phyloP scores from a whole-genome alignment of 2,113 vertebrate species.

The Hepsetus odoe region DNA sequence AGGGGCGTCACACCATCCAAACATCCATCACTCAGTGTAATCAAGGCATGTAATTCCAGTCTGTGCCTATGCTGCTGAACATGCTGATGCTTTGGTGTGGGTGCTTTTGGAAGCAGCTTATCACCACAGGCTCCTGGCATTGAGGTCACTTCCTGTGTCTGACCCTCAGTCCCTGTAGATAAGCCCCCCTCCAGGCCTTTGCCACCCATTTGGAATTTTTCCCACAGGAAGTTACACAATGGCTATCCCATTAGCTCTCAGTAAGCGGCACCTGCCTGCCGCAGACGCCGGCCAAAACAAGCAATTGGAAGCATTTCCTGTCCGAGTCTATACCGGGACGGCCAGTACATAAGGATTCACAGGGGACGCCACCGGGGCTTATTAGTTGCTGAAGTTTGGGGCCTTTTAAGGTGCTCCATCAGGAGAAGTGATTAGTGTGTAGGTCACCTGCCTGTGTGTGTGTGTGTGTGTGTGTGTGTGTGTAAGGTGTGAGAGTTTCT shows the following conservation, averaged over 20 bases:
- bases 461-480: conserved; percentile 29
- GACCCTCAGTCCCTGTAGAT: conserved; percentile 60
- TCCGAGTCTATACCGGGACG: conserved; percentile 38
- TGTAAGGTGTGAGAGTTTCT: conserved; percentile 33
- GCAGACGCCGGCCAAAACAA: conserved; percentile 46
- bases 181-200: conserved; percentile 57
- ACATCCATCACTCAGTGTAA: too few relatives aligned
- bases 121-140: conserved; percentile 47
- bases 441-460: conserved; percentile 48
- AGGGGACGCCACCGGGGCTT: conserved; percentile 21
- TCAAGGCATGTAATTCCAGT: too few relatives aligned
- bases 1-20: too few relatives aligned
- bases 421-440: conserved; percentile 50
- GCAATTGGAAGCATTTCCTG: conserved; percentile 56
- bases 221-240: conserved; percentile 73
- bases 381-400: conserved; percentile 30
- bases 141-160: conserved; percentile 75
- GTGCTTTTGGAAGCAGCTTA: conserved; percentile 56
- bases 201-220: conserved; percentile 56
- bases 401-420: conserved; percentile 42
- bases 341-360: conserved; percentile 41
- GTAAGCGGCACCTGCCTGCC: conserved; percentile 47
- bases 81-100: conserved; percentile 23
- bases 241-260: conserved; percentile 61
- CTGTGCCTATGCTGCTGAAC: not conserved